Evolutionary conservation across 2,888 invertebrate species (phyloP), one percentile per base, ranked within the genome.

Genomic region (Altica lythri): DNA sequence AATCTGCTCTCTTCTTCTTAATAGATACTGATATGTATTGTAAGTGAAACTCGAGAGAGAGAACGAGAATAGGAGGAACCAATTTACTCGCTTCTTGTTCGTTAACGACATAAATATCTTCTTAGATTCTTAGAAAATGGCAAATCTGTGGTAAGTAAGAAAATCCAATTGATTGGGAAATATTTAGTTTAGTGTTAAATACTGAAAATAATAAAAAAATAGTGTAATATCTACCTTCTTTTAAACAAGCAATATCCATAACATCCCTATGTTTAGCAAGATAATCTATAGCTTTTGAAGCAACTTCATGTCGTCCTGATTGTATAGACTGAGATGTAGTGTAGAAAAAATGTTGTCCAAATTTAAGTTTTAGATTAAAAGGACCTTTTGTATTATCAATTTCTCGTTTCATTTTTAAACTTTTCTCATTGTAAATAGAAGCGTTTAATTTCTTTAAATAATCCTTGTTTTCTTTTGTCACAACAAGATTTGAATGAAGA

Each of bases 231-330:
- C 13, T 53, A 68, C 70, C 72, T 53, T 68, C 68, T 22, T 61
- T 59, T 14, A 65, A 46, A 55, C 73, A 72, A 17, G 63, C 50
- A 17, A 67, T 64, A 22, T 64, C 57, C 14, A 67, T 60, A 44
- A 65, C 55, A 14, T 67, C 37, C 6, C 63, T 61, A 50, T 66
- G 54, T 48, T 65, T 59, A 27, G 63, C 66, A 27, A 74, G 57
- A 47, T 49, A 52, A 48, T 68, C 59, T 1, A 75, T 42, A 8
- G 73, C 74, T 40, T 71, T 68, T 9, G 54, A 43, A n/a, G 74
- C 74, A 9, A 73, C 75, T 53, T 72, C 68, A 53, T 75, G 74
- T 51, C 67, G 64, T 3, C 74, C 74, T 16, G 65, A 63, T 60
- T 75, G 68, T 16, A 72, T 65, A 1, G 70, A 71, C 52, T 68